Percentiles rank a stretch among this genome's conserved stretches.
phyloP scores from a whole-genome alignment of 1,140 invertebrate genomes.

The Drosophila hydei region DNA sequence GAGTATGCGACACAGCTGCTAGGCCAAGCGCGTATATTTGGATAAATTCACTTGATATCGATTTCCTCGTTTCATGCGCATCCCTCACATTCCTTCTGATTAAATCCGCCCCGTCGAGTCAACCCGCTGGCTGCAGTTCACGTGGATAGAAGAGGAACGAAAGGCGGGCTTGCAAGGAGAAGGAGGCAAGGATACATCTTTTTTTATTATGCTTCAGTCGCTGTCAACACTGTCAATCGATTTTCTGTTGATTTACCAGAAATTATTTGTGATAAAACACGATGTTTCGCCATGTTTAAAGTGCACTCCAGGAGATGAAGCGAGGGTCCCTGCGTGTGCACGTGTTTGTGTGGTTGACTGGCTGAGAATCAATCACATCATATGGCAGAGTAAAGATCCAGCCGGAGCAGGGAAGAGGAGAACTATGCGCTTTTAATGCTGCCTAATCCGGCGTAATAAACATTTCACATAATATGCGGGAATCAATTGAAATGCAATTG shows the following conservation, averaged over 20 bases:
- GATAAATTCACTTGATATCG: slow-evolving; percentile 9
- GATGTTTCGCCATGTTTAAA: slow-evolving; percentile 68
- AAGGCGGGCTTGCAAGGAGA: background rate
- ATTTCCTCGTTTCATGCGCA: slow-evolving; percentile 16
- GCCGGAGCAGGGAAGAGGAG: slow-evolving; percentile 26
- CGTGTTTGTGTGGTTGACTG: slow-evolving; percentile 22
- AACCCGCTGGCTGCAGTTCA: slow-evolving; percentile 49
- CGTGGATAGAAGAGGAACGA: slow-evolving; percentile 2
- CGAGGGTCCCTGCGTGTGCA: background rate
- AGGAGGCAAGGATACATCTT: slow-evolving; percentile 35
- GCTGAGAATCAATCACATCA: slow-evolving; percentile 71
- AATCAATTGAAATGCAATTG: slow-evolving; percentile 80
- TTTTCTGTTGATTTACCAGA: slow-evolving; percentile 73
- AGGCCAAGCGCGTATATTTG: background rate
- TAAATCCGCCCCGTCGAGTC: slow-evolving; percentile 43
- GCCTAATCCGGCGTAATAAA: slow-evolving; percentile 82
- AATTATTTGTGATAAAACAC: slow-evolving; percentile 80
- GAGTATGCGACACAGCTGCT: background rate
- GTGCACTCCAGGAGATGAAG: slow-evolving; percentile 62
- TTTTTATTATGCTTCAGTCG: slow-evolving; percentile 15
- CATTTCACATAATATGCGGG: slow-evolving; percentile 71
- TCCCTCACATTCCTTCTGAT: slow-evolving; percentile 41
- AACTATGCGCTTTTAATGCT: slow-evolving; percentile 72
- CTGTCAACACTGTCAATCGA: slow-evolving; percentile 62
- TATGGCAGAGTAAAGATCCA: slow-evolving; percentile 48